Conservation (phyloP, 1,140 invertebrate species). For the Drosophila aff. region DNA sequence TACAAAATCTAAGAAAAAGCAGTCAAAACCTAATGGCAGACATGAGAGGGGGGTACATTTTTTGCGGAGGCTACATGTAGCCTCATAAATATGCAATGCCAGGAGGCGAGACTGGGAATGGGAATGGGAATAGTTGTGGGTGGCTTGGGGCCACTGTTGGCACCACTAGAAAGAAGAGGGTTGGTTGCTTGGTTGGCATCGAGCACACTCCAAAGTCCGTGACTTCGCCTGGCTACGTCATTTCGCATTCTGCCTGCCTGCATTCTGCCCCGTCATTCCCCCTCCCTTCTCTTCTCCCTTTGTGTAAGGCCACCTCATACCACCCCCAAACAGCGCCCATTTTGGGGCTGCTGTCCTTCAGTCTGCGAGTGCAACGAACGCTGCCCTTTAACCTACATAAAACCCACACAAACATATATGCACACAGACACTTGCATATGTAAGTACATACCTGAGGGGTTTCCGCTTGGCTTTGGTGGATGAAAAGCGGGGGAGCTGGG, state of each 20-base stretch:
- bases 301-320: slow-evolving; percentile 63
- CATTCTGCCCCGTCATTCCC: too few species aligned
- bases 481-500: background rate
- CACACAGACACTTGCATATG: background rate
- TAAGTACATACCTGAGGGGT: slow-evolving; percentile 19
- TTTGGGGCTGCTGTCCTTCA: slow-evolving; percentile 60
- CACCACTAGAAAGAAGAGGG: too few species aligned
- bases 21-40: background rate
- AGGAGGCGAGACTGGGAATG: slow-evolving; percentile 17
- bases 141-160: background rate
- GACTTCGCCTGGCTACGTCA: slow-evolving; percentile 57
- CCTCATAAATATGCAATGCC: slow-evolving; percentile 66
- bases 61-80: background rate
- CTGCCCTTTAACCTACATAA: slow-evolving; percentile 79
- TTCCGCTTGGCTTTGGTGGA: slow-evolving; percentile 4
- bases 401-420: background rate
- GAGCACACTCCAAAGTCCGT: slow-evolving; percentile 68
- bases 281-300: background rate
- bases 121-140: background rate
- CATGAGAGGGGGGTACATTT: background rate
- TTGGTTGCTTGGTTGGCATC: background rate
- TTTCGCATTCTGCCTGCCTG: slow-evolving; percentile 21
- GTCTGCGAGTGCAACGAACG: slow-evolving; percentile 76
- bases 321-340: background rate
- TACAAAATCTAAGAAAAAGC: background rate